Evolutionary conservation across 1,140 invertebrate species (phyloP), one percentile per base, ranked within the genome.

Genomic region (Aphis craccivora): DNA sequence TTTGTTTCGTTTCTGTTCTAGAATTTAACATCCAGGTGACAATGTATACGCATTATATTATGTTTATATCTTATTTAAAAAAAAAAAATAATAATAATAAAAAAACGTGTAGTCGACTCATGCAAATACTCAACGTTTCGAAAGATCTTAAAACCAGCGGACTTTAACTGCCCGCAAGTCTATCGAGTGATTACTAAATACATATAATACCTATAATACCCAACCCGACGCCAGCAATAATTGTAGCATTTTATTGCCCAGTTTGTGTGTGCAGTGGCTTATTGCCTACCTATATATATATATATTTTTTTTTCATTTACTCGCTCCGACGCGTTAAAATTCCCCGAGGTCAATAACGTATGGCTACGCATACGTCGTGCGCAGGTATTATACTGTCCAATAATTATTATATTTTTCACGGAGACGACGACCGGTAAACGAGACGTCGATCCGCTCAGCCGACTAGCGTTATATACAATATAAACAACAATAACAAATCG

Each of bases 291-390:
- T 45, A 45, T 45, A 40, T 40, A 40, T 3, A 40, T 40, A n/a
- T n/a, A n/a, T n/a, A 67, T 76, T 76, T 76, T 67, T 76, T 76
- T n/a, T 76, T n/a, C 60, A 76, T n/a, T 76, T n/a, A 76, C 60
- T 76, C 60, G 60, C 60, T 76, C 60, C n/a, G n/a, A 76, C 60
- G 60, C 30, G 14, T 76, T 76, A n/a, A 76, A 76, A 76, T 76
- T 76, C 60, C 60, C 60, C 60, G 60, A 76, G 60, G 60, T 76
- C 60, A 76, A 76, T 76, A 76, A 76, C 60, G 60, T 76, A 76
- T 76, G 30, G 60, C 18, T 76, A 76, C 30, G n/a, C 60, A 76
- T n/a, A 18, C 60, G 60, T n/a, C 30, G 55, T 60, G 30, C 60
- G 60, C 60, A 76, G n/a, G 30, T 76, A 67, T n/a, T 30, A 67